A percentile compares a stretch with the other conserved stretches of the same genome.
Evolutionary conservation across 2,888 invertebrate genomes (phyloP).

Genomic region (Pherbina coryleti): DNA sequence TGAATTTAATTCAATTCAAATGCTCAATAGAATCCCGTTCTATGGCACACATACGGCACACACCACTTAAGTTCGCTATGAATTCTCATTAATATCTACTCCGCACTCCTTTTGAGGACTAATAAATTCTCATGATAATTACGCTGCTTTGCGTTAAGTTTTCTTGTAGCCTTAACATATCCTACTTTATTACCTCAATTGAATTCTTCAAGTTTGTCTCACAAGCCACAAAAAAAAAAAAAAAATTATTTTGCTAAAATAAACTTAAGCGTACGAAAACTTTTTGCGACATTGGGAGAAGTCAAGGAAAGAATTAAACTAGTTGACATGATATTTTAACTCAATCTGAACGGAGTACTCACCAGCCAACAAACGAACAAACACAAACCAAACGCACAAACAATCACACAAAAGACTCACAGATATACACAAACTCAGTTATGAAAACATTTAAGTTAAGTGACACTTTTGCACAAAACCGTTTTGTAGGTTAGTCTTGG

Average conservation of each 20-base stretch:
- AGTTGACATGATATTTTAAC: neutral
- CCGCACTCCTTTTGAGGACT: too few species aligned
- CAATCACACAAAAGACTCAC: neutral
- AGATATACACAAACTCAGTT: slow-evolving; percentile 6
- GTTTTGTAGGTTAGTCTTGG: neutral
- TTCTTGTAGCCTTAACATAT: neutral
- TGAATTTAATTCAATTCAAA: too few species aligned
- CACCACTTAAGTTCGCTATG: neutral
- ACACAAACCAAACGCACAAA: neutral
- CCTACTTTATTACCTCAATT: neutral
- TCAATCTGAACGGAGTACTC: neutral
- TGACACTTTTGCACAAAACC: slow-evolving; percentile 6
- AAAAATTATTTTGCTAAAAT: neutral
- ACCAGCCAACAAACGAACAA: neutral
- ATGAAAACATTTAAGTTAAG: slow-evolving; percentile 7
- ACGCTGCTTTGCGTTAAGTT: neutral
- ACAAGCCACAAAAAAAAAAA: neutral
- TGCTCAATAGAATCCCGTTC: too few species aligned
- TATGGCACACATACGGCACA: too few species aligned
- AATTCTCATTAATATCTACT: too few species aligned
- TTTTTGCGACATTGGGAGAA: neutral
- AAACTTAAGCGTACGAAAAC: neutral
- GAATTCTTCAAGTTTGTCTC: neutral
- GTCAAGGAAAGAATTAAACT: neutral
- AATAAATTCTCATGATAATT: slow-evolving; percentile 1